Evolutionary conservation across 1,140 invertebrate species (phyloP).

Genomic region (Penaeus japonicus): DNA sequence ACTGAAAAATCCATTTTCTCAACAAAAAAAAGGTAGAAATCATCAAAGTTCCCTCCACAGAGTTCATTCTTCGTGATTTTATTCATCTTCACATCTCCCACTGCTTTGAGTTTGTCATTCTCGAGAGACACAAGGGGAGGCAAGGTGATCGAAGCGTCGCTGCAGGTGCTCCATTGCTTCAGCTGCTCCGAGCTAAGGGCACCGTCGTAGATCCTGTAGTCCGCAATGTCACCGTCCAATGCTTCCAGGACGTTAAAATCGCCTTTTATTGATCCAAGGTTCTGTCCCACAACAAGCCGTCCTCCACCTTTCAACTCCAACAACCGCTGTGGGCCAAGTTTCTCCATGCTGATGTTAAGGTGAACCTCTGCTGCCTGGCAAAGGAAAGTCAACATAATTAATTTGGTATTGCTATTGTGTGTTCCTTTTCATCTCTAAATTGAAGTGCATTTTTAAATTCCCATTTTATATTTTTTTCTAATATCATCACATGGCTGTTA

Average conservation of each 20-base stretch:
- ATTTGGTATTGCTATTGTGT: too few relatives aligned
- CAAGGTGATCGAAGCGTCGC: neutral
- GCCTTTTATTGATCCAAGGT: neutral
- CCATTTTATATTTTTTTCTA: too few relatives aligned
- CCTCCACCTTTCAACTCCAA: conserved; percentile 15
- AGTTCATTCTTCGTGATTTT: neutral
- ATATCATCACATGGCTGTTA: too few relatives aligned
- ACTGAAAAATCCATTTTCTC: conserved; percentile 27
- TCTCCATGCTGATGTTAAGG: neutral
- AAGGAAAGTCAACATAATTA: too few relatives aligned
- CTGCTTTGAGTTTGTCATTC: neutral
- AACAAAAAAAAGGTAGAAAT: conserved; percentile 35
- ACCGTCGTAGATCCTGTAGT: conserved; percentile 22
- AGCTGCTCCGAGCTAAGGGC: neutral
- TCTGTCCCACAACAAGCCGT: conserved; percentile 35
- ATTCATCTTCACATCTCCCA: neutral
- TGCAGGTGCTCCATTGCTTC: neutral
- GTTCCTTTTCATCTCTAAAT: too few relatives aligned
- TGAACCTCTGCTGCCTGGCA: neutral
- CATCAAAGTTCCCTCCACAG: neutral
- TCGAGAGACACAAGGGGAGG: neutral
- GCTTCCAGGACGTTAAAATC: conserved; percentile 26
- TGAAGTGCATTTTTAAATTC: too few relatives aligned
- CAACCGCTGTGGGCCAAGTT: neutral
- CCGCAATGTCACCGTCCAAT: conserved; percentile 27